Evolutionary conservation across 2,888 invertebrate species (phyloP), one percentile per base, ranked within the genome.

Genomic region (Melanotus villosus): DNA sequence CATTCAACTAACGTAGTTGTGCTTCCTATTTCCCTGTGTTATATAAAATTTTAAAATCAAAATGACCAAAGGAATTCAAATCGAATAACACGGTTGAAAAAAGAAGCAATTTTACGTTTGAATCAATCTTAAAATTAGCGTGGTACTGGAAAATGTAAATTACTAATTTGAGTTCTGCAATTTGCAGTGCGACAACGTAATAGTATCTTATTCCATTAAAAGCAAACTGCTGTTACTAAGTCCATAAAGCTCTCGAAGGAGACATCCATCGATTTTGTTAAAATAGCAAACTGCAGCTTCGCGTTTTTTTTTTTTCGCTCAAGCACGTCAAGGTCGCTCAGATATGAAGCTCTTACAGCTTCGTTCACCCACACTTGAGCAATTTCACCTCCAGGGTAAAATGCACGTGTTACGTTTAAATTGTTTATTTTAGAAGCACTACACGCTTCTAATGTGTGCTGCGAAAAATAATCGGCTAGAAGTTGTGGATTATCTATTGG

Each of bases 361-460:
- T 32, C 26, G 52, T 52, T 52, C 18, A 32, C 32, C n/a, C 2
- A 18, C n/a, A n/a, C n/a, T n/a, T n/a, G n/a, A n/a, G n/a, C n/a
- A n/a, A n/a, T n/a, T n/a, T n/a, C n/a, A n/a, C n/a, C n/a, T n/a
- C n/a, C n/a, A n/a, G n/a, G n/a, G n/a, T n/a, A 14, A 47, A 47
- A 12, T 23, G 12, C 12, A 6, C 10, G 47, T 2, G 2, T 3
- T 45, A 45, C 0, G 26, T 12, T n/a, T 10, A n/a, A 18, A 18
- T 32, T 16, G 7, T 45, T 16, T 43, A 23, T 78, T 81, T 54
- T 84, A 92, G 92, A 91, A 92, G 85, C 89, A 91, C 75, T 90
- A 91, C 85, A 89, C 90, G 78, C 84, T 92, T 21, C 86, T 94
- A 34, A 93, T 93, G 86, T 94, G 93, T 82, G 93, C 93, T 5